Conservation (phyloP, 2,888 invertebrate genomes). For the Diogma glabrata region DNA sequence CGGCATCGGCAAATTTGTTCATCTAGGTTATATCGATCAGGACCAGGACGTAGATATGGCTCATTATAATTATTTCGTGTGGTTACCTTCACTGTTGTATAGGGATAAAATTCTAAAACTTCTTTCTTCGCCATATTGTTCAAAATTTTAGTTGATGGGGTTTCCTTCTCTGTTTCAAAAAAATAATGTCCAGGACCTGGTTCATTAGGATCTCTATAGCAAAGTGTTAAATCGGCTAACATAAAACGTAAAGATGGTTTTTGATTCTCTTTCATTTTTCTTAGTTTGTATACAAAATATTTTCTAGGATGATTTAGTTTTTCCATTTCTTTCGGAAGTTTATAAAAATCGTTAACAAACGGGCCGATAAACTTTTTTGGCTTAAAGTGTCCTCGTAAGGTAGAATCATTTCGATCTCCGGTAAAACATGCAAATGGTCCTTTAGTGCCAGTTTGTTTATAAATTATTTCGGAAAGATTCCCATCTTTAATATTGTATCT, state of each 20-base stretch:
- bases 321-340: background rate
- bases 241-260: slow-evolving; percentile 37
- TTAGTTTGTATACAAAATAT: slow-evolving; percentile 3
- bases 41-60: slow-evolving; percentile 19
- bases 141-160: too few species aligned
- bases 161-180: slow-evolving; percentile 7
- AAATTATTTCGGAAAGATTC: background rate
- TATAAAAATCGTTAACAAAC: background rate
- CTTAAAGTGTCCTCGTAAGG: background rate
- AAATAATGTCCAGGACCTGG: slow-evolving; percentile 43
- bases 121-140: background rate
- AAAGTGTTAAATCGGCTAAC: slow-evolving; percentile 40
- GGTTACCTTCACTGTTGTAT: slow-evolving; percentile 13
- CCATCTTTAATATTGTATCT: background rate
- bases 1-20: slow-evolving; percentile 13
- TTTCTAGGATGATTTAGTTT: background rate
- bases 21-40: slow-evolving; percentile 20
- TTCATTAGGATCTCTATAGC: slow-evolving; percentile 37
- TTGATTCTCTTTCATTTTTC: background rate
- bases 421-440: background rate
- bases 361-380: background rate
- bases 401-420: slow-evolving; percentile 1
- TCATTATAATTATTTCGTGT: too few species aligned
- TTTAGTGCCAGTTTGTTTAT: background rate
- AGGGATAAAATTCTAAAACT: slow-evolving; percentile 11